Conservation (phyloP, 2,113 vertebrate genomes). For the Oreamnos americanus region DNA sequence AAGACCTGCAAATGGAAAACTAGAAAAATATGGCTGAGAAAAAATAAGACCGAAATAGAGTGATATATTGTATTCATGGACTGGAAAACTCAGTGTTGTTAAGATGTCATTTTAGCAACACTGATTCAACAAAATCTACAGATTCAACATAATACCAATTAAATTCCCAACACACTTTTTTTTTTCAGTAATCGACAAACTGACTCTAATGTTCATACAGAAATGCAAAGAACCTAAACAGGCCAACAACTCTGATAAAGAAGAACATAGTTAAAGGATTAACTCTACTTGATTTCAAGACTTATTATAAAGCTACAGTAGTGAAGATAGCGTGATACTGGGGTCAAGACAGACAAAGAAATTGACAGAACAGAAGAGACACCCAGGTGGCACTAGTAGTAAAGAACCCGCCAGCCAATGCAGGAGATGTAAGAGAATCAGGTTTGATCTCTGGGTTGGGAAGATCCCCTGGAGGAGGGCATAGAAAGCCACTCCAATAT, state of each 20-base stretch:
- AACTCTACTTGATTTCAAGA: background rate
- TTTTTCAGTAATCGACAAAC: background rate
- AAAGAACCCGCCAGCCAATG: background rate
- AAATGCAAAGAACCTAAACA: background rate
- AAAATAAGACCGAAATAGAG: background rate
- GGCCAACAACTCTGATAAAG: background rate
- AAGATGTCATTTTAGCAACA: background rate
- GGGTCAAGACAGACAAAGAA: background rate
- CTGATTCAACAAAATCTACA: background rate
- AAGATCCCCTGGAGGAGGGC: background rate
- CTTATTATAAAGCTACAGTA: background rate
- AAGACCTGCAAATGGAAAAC: background rate
- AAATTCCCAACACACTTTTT: background rate
- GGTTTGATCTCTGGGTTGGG: background rate
- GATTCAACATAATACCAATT: background rate
- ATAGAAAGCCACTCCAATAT: background rate
- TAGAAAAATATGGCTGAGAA: background rate
- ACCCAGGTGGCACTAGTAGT: background rate
- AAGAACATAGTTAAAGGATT: background rate
- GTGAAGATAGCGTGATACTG: background rate
- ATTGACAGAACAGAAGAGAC: background rate
- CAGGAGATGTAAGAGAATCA: background rate
- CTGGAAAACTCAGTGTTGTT: background rate
- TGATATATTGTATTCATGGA: background rate
- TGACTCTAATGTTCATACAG: background rate